Conservation (phyloP, 1,140 invertebrate species). For the Drosophila sproati region DNA sequence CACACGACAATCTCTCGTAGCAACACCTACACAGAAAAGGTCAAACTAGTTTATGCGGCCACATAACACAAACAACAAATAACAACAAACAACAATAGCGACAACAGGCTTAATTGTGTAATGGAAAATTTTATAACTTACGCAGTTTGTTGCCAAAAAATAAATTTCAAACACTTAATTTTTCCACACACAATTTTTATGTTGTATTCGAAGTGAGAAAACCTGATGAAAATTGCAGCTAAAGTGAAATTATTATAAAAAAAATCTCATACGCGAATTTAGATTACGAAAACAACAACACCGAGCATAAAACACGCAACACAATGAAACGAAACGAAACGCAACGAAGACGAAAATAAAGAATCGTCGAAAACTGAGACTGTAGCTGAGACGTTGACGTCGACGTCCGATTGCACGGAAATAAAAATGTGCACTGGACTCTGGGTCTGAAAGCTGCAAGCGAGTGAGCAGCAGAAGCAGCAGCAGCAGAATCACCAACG, state of each 20-base stretch:
- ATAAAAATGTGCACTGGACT: conserved; percentile 56
- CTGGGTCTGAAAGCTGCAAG: conserved; percentile 43
- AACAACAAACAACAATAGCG: conserved; percentile 11
- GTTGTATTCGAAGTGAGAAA: not conserved
- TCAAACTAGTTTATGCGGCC: conserved; percentile 47
- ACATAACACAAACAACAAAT: conserved; percentile 22
- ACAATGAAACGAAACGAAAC: conserved; percentile 11
- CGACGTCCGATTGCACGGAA: conserved; percentile 68
- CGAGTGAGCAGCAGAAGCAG: conserved; percentile 14
- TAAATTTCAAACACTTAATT: conserved; percentile 4
- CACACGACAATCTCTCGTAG: conserved; percentile 42
- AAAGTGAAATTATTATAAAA: conserved; percentile 52
- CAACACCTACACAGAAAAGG: conserved; percentile 68
- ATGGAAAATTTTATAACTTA: conserved; percentile 48
- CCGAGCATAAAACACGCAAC: conserved; percentile 29
- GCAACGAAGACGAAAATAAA: not conserved
- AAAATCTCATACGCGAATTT: conserved; percentile 8
- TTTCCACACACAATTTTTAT: not conserved
- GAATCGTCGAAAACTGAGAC: not conserved
- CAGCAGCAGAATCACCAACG: conserved; percentile 31
- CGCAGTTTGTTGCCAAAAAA: conserved; percentile 25
- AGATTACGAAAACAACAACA: not conserved
- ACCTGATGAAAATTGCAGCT: conserved; percentile 36
- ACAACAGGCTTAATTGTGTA: conserved; percentile 39
- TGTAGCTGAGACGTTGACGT: conserved; percentile 44